Conservation (phyloP, 2,888 invertebrate genomes). For the Clistopyga incitator region DNA sequence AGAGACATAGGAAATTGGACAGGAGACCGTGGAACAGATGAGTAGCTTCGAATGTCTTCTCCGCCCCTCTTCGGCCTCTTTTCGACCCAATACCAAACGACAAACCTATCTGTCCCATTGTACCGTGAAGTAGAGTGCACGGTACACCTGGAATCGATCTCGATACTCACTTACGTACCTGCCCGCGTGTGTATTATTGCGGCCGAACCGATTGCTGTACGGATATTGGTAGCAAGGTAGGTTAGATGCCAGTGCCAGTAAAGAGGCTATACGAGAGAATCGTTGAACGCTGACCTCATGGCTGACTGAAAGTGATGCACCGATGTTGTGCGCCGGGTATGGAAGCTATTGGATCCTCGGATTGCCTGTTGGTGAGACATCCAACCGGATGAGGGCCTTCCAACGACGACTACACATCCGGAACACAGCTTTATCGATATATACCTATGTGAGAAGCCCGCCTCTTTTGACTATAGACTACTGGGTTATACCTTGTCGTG, state of each 20-base stretch:
- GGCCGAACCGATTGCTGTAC: not conserved
- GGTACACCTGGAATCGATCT: constrained; percentile 18
- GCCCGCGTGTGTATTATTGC: constrained; percentile 6
- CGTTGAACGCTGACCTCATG: constrained; percentile 14
- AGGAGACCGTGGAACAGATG: constrained; percentile 4
- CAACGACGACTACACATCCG: not conserved
- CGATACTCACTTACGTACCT: constrained; percentile 15
- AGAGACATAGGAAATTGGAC: constrained; percentile 7
- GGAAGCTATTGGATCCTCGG: not conserved
- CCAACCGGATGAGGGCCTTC: not conserved
- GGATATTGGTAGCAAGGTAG: constrained; percentile 5
- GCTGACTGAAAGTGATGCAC: constrained; percentile 10
- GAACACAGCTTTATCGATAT: not conserved
- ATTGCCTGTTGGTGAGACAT: not conserved
- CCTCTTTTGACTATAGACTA: not conserved
- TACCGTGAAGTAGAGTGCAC: not conserved
- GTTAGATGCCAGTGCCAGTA: not conserved
- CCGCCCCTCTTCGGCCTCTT: not conserved
- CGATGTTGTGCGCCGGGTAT: not conserved
- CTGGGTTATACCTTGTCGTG: not conserved
- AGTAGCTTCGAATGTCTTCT: constrained; percentile 22
- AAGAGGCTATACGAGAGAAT: not conserved
- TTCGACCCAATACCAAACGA: constrained; percentile 12
- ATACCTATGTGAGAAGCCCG: constrained; percentile 1
- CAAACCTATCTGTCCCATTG: constrained; percentile 26